A percentile compares a stretch with the other conserved stretches of the same genome.
Conservation (phyloP, 2,888 invertebrate species). For the Dichetophora obliterata region DNA sequence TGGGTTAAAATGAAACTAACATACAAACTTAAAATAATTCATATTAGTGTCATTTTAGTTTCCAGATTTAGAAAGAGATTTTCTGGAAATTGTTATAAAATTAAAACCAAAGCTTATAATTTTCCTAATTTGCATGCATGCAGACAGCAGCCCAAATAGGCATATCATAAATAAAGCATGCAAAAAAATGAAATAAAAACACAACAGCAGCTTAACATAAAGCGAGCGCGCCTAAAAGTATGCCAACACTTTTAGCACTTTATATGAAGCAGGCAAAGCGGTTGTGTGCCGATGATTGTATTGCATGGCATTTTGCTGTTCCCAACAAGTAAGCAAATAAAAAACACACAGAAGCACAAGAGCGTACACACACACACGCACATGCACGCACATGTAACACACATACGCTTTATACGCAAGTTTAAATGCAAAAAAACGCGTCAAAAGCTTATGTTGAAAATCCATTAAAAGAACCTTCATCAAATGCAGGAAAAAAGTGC, state of each 20-base stretch:
- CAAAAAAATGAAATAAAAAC: background rate
- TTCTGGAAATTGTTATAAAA: background rate
- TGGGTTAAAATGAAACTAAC: too few species aligned
- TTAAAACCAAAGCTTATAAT: slow-evolving; percentile 12
- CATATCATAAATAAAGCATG: background rate
- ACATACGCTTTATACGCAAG: too few species aligned
- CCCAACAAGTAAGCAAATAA: too few species aligned
- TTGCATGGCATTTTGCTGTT: background rate
- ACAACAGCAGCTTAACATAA: background rate
- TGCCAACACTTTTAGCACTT: background rate
- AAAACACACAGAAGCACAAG: background rate
- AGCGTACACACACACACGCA: background rate
- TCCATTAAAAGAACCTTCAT: slow-evolving; percentile 24
- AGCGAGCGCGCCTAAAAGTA: background rate
- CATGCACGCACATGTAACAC: background rate
- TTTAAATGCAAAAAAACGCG: background rate
- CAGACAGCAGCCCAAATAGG: background rate
- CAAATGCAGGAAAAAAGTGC: slow-evolving; percentile 8
- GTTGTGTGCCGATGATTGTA: background rate
- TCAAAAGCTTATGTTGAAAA: slow-evolving; percentile 23
- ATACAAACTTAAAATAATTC: too few species aligned
- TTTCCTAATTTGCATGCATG: slow-evolving; percentile 13
- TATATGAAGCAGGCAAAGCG: background rate
- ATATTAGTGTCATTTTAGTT: too few species aligned
- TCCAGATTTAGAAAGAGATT: too few species aligned